A percentile compares a stretch with the other conserved stretches of the same genome.
Evolutionary conservation across 2,113 vertebrate genomes (phyloP).

Genomic region (Podarcis cretensis): DNA sequence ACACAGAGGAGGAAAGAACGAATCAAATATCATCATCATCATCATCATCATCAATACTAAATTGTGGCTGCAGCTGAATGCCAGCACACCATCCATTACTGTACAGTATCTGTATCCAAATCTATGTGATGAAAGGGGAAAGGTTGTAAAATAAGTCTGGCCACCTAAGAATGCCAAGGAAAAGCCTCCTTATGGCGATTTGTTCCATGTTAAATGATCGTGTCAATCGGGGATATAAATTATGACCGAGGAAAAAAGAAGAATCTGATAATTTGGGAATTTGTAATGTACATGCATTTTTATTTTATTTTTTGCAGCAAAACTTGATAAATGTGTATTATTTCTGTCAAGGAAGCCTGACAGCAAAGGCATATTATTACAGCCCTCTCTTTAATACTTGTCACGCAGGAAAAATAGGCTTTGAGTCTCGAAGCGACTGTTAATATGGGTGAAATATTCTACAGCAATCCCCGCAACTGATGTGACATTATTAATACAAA

Average conservation of each 20-base stretch:
- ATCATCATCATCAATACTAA: too few relatives aligned
- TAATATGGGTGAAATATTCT: conserved; percentile 40
- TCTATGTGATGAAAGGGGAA: too few relatives aligned
- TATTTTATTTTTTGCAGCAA: background rate
- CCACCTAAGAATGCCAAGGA: background rate
- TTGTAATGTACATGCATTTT: background rate
- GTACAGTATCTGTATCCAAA: background rate
- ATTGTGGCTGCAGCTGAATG: too few relatives aligned
- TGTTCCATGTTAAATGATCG: background rate
- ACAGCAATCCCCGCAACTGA: conserved; percentile 23
- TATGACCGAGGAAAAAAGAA: background rate
- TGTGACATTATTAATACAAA: conserved; percentile 57
- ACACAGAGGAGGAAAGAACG: too few relatives aligned
- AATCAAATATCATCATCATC: too few relatives aligned
- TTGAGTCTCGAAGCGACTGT: conserved; percentile 27
- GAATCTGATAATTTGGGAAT: background rate
- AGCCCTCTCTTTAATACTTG: background rate
- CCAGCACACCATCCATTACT: too few relatives aligned
- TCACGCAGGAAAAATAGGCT: background rate
- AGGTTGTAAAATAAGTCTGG: background rate
- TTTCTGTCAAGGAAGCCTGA: background rate
- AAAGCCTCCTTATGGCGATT: background rate
- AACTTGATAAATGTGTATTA: background rate
- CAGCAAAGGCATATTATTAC: conserved; percentile 15
- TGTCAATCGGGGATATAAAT: background rate